A percentile compares a stretch with the other conserved stretches of the same genome.
phyloP scores from a whole-genome alignment of 2,888 invertebrate genomes.

The Ischnus inquisitorius region DNA sequence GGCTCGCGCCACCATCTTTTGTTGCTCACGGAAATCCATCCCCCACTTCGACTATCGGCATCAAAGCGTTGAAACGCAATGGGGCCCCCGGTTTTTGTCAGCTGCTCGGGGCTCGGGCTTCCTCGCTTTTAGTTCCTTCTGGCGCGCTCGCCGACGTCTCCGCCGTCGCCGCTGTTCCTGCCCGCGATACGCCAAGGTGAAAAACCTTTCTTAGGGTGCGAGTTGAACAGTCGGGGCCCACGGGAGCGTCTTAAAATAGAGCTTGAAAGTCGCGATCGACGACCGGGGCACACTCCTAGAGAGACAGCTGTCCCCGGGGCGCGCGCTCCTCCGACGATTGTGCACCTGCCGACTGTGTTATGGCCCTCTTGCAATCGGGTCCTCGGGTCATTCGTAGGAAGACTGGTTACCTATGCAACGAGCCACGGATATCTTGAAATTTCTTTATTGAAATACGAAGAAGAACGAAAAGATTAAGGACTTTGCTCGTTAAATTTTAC shows the following conservation, averaged over 20 bases:
- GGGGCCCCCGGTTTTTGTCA: conserved; percentile 57
- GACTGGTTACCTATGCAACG: conserved; percentile 20
- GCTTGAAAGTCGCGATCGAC: conserved; percentile 70
- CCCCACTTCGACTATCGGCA: conserved; percentile 25
- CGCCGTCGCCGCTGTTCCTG: conserved; percentile 5
- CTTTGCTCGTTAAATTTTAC: neutral
- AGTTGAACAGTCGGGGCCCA: conserved; percentile 59
- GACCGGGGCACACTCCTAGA: conserved; percentile 60
- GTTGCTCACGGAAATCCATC: conserved; percentile 38
- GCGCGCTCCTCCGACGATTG: conserved; percentile 47
- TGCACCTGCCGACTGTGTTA: conserved; percentile 59
- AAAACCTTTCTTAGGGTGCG: conserved; percentile 46
- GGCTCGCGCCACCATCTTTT: conserved; percentile 44
- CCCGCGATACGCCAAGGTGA: conserved; percentile 46
- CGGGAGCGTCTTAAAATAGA: conserved; percentile 54
- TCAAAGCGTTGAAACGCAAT: conserved; percentile 44
- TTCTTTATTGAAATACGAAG: neutral
- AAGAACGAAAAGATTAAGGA: conserved; percentile 13
- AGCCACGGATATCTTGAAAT: conserved; percentile 15
- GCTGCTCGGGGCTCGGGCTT: conserved; percentile 37
- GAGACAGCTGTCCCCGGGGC: conserved; percentile 63
- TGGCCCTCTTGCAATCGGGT: neutral
- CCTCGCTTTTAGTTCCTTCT: conserved; percentile 41
- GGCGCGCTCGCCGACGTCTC: conserved; percentile 8
- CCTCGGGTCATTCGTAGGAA: conserved; percentile 39